phyloP scores from a whole-genome alignment of 2,113 vertebrate genomes.

The Ceyx margarethae region DNA sequence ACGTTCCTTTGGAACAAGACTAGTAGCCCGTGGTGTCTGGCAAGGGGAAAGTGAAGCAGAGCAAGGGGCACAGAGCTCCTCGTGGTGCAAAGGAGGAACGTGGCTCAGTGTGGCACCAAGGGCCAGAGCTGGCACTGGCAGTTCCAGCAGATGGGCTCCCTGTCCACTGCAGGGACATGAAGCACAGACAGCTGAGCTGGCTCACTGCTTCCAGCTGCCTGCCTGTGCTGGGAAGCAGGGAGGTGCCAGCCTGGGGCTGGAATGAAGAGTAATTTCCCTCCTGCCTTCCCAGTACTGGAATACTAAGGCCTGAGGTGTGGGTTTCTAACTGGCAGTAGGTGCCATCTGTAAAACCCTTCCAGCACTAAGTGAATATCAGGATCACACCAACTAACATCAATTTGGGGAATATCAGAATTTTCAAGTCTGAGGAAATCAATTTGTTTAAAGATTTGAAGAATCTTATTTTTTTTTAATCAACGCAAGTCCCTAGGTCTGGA shows the following conservation, averaged over 20 bases:
- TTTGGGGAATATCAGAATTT: background rate
- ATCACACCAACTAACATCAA: background rate
- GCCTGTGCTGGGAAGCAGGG: background rate
- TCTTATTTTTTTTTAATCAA: background rate
- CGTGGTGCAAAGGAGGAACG: rapidly evolving
- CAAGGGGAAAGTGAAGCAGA: background rate
- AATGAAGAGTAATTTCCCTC: constrained; percentile 1
- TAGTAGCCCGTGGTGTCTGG: background rate
- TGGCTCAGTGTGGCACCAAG: rapidly evolving
- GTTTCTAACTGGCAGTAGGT: background rate
- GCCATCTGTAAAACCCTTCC: background rate
- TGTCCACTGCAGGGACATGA: background rate
- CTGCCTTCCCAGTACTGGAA: background rate
- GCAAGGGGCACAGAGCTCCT: background rate
- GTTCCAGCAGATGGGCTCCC: background rate
- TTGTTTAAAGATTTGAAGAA: constrained; percentile 8
- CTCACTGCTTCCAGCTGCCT: background rate
- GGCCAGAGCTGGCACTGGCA: background rate
- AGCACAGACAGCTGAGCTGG: background rate
- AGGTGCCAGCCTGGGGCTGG: background rate
- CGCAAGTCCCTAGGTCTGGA: background rate
- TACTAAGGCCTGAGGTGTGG: background rate
- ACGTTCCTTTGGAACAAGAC: background rate
- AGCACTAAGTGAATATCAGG: background rate
- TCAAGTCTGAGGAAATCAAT: background rate